Evolutionary conservation across 2,113 vertebrate genomes (phyloP).

Genomic region (Narcine bancroftii): DNA sequence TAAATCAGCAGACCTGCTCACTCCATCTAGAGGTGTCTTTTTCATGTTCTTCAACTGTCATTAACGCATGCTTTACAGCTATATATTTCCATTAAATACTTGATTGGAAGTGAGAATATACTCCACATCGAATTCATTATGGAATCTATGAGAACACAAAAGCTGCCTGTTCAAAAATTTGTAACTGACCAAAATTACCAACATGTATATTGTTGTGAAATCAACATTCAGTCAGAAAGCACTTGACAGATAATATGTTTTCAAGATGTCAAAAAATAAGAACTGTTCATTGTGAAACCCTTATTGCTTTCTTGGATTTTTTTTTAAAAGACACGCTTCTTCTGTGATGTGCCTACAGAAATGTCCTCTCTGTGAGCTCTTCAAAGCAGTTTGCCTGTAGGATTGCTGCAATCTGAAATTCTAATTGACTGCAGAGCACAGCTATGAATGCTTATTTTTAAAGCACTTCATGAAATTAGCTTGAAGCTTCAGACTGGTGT

Average conservation of each 20-base stretch:
- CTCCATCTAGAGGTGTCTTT: neutral
- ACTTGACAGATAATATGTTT: neutral
- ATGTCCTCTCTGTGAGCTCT: slow-evolving; percentile 38
- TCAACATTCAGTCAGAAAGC: neutral
- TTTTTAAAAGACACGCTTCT: neutral
- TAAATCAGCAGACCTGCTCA: neutral
- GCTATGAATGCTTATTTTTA: slow-evolving; percentile 41
- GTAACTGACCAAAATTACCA: neutral
- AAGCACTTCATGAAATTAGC: slow-evolving; percentile 56
- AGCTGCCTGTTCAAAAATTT: neutral
- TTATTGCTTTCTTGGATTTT: neutral
- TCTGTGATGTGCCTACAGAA: slow-evolving; percentile 30
- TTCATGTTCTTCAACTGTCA: neutral
- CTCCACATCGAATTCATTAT: neutral
- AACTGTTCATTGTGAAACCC: neutral
- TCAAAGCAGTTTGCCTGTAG: slow-evolving; percentile 54
- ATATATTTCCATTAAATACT: no score
- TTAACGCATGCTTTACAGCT: neutral
- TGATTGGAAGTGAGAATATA: neutral
- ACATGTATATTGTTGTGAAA: neutral
- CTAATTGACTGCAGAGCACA: slow-evolving; percentile 54
- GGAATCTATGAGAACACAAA: slow-evolving; percentile 1
- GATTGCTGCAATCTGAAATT: slow-evolving; percentile 47
- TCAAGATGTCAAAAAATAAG: neutral
- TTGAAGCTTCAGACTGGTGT: slow-evolving; percentile 52